A percentile compares a stretch with the other conserved stretches of the same genome.
phyloP scores from a whole-genome alignment of 2,113 vertebrate genomes.

The Alouatta palliata region DNA sequence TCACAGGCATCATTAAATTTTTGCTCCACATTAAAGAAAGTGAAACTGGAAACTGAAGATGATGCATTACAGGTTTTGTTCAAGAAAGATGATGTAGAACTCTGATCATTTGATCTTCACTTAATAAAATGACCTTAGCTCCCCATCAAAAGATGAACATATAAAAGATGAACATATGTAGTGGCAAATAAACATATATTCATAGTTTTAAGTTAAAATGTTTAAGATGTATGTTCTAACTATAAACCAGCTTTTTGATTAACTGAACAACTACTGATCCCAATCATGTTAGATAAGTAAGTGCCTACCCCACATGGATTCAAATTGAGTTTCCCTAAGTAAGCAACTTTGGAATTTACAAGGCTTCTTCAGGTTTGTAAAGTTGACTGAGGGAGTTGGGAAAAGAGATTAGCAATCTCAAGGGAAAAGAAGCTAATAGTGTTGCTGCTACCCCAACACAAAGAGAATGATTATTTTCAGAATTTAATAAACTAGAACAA shows the following conservation, averaged over 20 bases:
- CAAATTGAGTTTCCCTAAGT: background rate
- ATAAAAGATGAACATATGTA: background rate
- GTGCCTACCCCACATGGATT: background rate
- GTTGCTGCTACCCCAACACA: conserved; percentile 1
- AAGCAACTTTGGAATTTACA: conserved; percentile 29
- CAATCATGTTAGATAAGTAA: background rate
- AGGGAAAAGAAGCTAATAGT: conserved; percentile 4
- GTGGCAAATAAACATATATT: background rate
- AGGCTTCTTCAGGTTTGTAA: background rate
- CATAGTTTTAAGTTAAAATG: background rate
- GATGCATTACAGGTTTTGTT: background rate
- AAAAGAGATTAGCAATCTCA: conserved; percentile 17
- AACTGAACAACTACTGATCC: background rate
- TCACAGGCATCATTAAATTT: background rate
- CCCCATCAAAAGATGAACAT: background rate
- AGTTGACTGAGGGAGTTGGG: background rate
- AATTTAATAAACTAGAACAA: conserved; percentile 34
- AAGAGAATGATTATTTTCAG: conserved; percentile 10
- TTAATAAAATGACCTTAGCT: background rate
- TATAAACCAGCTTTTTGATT: background rate
- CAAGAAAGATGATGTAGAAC: background rate
- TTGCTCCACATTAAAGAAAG: background rate
- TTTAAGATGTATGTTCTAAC: background rate
- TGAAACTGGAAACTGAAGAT: conserved; percentile 6
- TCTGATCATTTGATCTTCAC: background rate